Evolutionary conservation across 2,113 vertebrate species (phyloP), one percentile per base, ranked within the genome.

Genomic region (Cyprinodon variegatus): DNA sequence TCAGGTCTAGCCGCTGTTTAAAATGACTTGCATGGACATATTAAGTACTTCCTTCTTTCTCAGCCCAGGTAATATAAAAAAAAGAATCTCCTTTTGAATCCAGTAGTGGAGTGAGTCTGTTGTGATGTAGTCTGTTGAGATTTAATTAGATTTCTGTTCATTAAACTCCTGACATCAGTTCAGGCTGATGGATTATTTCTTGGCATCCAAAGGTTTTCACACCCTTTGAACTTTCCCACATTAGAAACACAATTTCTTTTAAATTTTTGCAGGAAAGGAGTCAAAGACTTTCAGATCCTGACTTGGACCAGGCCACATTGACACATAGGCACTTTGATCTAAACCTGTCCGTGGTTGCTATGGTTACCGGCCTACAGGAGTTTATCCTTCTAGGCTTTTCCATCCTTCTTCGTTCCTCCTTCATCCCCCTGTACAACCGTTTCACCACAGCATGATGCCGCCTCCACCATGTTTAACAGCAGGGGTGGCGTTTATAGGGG

Each of bases 1-100:
- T 65, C 92, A 93, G 90, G 90, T 92, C 15, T 93, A 92, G 81
- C 65, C 60, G 79, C 65, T 68, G 36, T 83, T 88, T 82, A 79
- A 87, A 86, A 79, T 83, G 69, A 83, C 84, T 77, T 79, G 70
- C 76, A 72, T 17, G 82, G 50, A 84, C 60, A 74, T 70, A 64
- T 69, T 79, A 77, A 68, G 43, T 83, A 39, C 81, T 86, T 45
- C 76, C 88, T 62, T 75, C 84, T 70, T 70, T 68, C n/a, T 62
- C 62, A 22, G 4, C 40, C 39, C 81, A 91, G 88, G 87, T 92
- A 89, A 91, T 70, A 65, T 41, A 17, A 65, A 43, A 70, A 22
- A 37, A 39, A 12, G 50, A 46, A 61, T 11, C 9, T 43, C 3
- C 3, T 73, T 77, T 62, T 39, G 29, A 45, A 3, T 66, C 8